A percentile compares a stretch with the other conserved stretches of the same genome.
Evolutionary conservation across 2,797 vertebrate species (phyloP).

Genomic region (Vultur gryphus): DNA sequence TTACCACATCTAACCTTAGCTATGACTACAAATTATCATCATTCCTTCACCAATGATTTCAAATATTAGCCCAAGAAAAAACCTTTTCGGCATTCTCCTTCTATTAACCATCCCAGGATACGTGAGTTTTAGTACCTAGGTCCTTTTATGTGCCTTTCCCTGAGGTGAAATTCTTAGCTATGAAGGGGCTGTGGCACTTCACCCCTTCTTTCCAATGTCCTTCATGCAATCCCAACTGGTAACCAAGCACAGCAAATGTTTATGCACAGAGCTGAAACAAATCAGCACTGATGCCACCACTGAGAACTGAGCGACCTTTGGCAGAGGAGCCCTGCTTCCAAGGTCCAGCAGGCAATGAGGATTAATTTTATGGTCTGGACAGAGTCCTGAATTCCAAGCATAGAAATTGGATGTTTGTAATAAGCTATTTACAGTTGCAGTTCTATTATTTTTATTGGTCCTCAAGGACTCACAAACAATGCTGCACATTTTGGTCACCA

Average conservation of each 20-base stretch:
- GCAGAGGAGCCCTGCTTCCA: not conserved
- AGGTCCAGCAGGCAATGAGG: slow-evolving; percentile 36
- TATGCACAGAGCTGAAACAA: not conserved
- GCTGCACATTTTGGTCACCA: slow-evolving; percentile 8
- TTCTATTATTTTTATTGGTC: slow-evolving; percentile 51
- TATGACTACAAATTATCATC: not conserved
- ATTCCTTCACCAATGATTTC: not conserved
- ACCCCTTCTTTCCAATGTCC: not conserved
- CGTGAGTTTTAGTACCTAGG: not conserved
- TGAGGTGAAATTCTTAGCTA: not conserved
- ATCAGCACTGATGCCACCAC: slow-evolving; percentile 2
- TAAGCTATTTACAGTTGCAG: slow-evolving; percentile 58
- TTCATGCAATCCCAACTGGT: not conserved
- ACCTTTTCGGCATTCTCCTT: not conserved
- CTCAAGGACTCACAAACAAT: slow-evolving; percentile 46
- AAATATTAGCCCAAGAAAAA: not conserved
- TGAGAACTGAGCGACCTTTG: slow-evolving; percentile 48
- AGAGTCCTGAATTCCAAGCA: slow-evolving; percentile 52
- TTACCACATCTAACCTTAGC: not conserved
- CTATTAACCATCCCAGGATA: not conserved
- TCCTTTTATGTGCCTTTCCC: not conserved
- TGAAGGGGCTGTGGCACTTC: not conserved
- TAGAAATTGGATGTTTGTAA: slow-evolving; percentile 42
- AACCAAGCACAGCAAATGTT: slow-evolving; percentile 16
- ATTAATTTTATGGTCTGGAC: slow-evolving; percentile 49